phyloP scores from a whole-genome alignment of 2,797 vertebrate genomes.

The Natrix natrix region DNA sequence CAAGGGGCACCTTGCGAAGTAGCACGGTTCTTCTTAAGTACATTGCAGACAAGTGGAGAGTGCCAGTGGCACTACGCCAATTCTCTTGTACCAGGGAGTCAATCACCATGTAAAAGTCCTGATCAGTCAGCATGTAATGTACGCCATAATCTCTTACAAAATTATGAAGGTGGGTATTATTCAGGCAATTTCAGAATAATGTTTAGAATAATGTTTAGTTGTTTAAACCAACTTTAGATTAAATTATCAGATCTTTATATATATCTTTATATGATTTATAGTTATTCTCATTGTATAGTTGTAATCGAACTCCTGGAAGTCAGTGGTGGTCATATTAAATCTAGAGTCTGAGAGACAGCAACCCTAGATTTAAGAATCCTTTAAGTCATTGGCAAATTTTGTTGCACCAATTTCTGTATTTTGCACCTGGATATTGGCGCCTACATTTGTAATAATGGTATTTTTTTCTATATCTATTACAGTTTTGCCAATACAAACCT shows the following conservation, averaged over 20 bases:
- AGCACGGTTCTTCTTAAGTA: constrained; percentile 79
- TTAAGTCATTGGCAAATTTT: neutral
- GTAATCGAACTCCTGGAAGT: neutral
- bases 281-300: neutral
- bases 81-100: constrained; percentile 69
- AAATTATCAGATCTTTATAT: neutral
- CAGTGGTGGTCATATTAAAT: neutral
- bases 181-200: neutral
- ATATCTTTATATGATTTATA: neutral
- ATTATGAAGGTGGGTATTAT: constrained; percentile 74
- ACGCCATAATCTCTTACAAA: constrained; percentile 66
- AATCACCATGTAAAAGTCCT: constrained; percentile 68
- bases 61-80: constrained; percentile 80
- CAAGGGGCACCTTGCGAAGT: constrained; percentile 78
- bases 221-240: neutral
- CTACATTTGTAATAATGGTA: neutral
- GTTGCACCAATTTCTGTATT: neutral
- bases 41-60: constrained; percentile 74
- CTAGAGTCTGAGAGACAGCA: neutral
- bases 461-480: neutral
- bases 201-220: too few relatives aligned
- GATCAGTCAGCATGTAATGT: constrained; percentile 66
- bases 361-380: neutral
- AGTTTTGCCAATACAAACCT: neutral
- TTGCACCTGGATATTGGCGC: neutral